phyloP scores from a whole-genome alignment of 2,888 invertebrate species.

The Nemurella pictetii region DNA sequence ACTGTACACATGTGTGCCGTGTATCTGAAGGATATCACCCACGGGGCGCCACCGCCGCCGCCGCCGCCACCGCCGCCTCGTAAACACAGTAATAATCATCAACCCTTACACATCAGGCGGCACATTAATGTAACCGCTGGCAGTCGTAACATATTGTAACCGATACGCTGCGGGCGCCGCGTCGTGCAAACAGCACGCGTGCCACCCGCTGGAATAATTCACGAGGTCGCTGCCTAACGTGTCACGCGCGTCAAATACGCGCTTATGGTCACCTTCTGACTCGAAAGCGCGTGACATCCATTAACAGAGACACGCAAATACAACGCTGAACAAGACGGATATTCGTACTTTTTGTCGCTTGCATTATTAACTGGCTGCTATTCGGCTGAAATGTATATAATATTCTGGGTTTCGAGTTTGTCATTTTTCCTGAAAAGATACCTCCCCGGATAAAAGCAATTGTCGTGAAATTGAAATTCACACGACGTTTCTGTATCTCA shows the following conservation, averaged over 20 bases:
- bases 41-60: neutral
- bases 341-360: neutral
- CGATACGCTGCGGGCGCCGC: neutral
- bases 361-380: neutral
- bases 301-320: neutral
- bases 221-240: neutral
- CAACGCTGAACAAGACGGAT: neutral
- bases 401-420: neutral
- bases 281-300: too few relatives aligned
- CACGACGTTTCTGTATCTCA: neutral
- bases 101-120: neutral
- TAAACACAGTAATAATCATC: slow-evolving; percentile 16
- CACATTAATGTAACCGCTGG: neutral
- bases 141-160: slow-evolving; percentile 11
- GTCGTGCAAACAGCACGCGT: too few relatives aligned
- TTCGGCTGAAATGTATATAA: neutral
- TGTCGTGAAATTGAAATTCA: neutral
- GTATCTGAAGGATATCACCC: slow-evolving; percentile 1
- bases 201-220: neutral
- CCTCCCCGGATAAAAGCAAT: neutral
- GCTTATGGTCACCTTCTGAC: too few relatives aligned
- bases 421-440: neutral
- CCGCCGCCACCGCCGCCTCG: neutral
- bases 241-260: neutral
- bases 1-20: neutral